phyloP scores from a whole-genome alignment of 2,113 vertebrate genomes.

The Atherinomorus stipes region DNA sequence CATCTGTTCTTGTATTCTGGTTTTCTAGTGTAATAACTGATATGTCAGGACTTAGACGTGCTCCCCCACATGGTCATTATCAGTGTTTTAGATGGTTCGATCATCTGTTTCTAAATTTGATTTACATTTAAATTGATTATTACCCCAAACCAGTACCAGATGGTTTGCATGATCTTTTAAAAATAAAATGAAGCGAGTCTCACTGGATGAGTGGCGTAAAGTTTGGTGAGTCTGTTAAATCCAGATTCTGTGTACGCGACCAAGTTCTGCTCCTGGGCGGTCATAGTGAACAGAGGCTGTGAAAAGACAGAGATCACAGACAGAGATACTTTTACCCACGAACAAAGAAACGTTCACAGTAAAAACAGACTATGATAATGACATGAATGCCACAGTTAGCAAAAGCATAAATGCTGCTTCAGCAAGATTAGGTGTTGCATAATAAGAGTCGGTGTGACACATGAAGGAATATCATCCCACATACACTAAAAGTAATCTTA shows the following conservation, averaged over 20 bases:
- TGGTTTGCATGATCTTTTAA: background rate
- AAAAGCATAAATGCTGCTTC: background rate
- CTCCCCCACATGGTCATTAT: background rate
- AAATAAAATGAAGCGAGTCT: constrained; percentile 17
- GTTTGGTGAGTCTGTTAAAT: constrained; percentile 73
- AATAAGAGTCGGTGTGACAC: background rate
- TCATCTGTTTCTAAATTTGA: background rate
- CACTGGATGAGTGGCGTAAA: constrained; percentile 76
- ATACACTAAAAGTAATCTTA: background rate
- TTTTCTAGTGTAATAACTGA: background rate
- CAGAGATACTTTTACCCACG: background rate
- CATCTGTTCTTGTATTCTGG: background rate
- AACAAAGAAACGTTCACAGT: background rate
- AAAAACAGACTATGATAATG: background rate
- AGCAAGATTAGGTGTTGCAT: no score
- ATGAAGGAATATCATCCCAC: background rate
- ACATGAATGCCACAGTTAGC: background rate
- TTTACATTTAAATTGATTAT: background rate
- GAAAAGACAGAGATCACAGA: constrained; percentile 32
- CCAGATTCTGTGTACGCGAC: constrained; percentile 70
- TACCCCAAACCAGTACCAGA: rapidly evolving
- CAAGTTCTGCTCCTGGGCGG: constrained; percentile 84
- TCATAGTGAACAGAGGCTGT: constrained; percentile 83
- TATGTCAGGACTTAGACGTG: background rate
- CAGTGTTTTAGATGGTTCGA: background rate